Percentiles rank a stretch among this genome's conserved stretches.
Conservation (phyloP, 1,140 invertebrate species). For the Oreohelix idahoensis region DNA sequence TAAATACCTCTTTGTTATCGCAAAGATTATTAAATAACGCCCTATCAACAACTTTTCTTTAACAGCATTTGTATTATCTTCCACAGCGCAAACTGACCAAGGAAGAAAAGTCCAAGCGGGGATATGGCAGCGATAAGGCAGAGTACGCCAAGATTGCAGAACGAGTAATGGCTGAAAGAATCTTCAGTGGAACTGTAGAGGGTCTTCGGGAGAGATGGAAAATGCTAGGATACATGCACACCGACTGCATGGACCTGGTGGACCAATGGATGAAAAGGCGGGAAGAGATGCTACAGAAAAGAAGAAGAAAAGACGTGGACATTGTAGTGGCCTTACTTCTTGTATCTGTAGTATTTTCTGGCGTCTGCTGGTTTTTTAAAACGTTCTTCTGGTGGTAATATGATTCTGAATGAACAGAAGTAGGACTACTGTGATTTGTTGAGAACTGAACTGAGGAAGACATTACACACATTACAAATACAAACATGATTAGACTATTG, state of each 20-base stretch:
- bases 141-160: constrained; percentile 20
- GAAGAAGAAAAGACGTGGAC: constrained; percentile 13
- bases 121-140: constrained; percentile 8
- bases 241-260: constrained; percentile 19
- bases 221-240: constrained; percentile 24
- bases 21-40: too few relatives aligned
- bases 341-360: not conserved
- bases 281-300: not conserved
- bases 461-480: too few relatives aligned
- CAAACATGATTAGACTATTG: too few relatives aligned
- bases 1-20: too few relatives aligned
- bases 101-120: constrained; percentile 12
- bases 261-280: not conserved
- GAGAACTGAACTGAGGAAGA: too few relatives aligned
- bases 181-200: not conserved
- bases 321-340: not conserved
- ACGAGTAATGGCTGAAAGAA: not conserved
- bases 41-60: not conserved
- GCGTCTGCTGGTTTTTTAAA: not conserved
- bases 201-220: constrained; percentile 10
- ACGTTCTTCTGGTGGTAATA: not conserved
- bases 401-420: too few relatives aligned
- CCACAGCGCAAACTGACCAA: constrained; percentile 11
- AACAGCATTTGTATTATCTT: not conserved
- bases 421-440: too few relatives aligned